Percentiles rank a stretch among this genome's conserved stretches.
Evolutionary conservation across 1,140 invertebrate species (phyloP).

Genomic region (Ditylenchus dipsaci): DNA sequence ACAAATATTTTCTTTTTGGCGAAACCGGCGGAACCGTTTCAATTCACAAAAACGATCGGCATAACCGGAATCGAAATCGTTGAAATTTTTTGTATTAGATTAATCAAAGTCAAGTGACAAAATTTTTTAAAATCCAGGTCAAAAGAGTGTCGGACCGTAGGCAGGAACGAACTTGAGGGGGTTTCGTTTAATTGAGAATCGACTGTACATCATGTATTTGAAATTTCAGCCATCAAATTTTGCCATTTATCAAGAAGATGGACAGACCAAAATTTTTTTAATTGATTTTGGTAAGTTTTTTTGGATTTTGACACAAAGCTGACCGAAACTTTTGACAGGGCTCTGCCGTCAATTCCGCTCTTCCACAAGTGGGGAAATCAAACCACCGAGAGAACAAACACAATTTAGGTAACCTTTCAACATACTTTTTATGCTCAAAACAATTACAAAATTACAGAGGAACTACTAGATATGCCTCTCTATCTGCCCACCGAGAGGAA

Average conservation of each 20-base stretch:
- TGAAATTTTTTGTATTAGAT: too few species aligned
- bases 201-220: too few species aligned
- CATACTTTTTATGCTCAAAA: background rate
- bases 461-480: constrained; percentile 38
- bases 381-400: constrained; percentile 45
- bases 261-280: constrained; percentile 35
- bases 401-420: constrained; percentile 37
- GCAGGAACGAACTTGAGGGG: too few species aligned
- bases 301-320: too few species aligned
- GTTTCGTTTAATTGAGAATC: too few species aligned
- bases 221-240: constrained; percentile 57
- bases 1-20: too few species aligned
- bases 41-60: too few species aligned
- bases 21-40: too few species aligned
- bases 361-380: constrained; percentile 44
- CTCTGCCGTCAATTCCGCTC: constrained; percentile 47
- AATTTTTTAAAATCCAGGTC: too few species aligned
- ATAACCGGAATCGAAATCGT: background rate
- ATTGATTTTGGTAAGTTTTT: constrained; percentile 47
- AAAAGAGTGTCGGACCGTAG: too few species aligned
- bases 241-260: constrained; percentile 27
- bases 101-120: too few species aligned
- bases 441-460: constrained; percentile 22
- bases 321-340: constrained; percentile 12
- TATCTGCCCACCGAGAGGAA: constrained; percentile 29